These are phyloP conservation scores for Dreissena polymorpha DNA, from an alignment of 1,140 invertebrate species.

Conservation along the genomic window DNA sequence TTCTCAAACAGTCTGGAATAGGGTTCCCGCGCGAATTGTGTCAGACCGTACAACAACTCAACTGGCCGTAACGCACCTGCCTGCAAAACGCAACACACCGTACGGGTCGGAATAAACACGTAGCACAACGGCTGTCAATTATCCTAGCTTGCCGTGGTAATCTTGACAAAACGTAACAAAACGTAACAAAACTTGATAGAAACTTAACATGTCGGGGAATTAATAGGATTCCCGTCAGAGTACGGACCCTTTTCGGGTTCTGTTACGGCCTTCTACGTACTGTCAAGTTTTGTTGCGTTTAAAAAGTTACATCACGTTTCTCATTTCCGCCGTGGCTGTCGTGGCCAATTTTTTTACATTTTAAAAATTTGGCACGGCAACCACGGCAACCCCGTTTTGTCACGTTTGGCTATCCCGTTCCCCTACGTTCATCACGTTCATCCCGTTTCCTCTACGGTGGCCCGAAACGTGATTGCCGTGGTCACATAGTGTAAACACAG, in stretches of 20 bases:
- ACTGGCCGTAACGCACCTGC: no score
- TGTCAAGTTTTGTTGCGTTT: slow-evolving; percentile 40
- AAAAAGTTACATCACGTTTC: no score
- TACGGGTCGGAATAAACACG: not conserved
- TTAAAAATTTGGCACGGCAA: slow-evolving; percentile 38
- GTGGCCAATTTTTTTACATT: slow-evolving; percentile 33
- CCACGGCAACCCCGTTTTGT: slow-evolving; percentile 19
- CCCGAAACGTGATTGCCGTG: slow-evolving; percentile 17
- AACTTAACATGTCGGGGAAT: slow-evolving; percentile 20
- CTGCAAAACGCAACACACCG: no score
- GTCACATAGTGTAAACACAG: slow-evolving; percentile 32
- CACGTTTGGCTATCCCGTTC: slow-evolving; percentile 37
- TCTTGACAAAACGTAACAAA: not conserved
- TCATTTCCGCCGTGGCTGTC: slow-evolving; percentile 21
- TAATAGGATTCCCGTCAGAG: slow-evolving; percentile 27
- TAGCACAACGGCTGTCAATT: slow-evolving; percentile 5
- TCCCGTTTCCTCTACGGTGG: slow-evolving; percentile 31
- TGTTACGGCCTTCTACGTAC: slow-evolving; percentile 34
- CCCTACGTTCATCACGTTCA: slow-evolving; percentile 16
- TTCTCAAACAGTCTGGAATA: no score
- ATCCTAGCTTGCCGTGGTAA: slow-evolving; percentile 20
- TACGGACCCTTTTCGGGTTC: slow-evolving; percentile 27
- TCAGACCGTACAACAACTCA: no score
- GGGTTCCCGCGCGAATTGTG: no score
- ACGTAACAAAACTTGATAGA: slow-evolving; percentile 13